Evolutionary conservation across 1,140 invertebrate species (phyloP), one percentile per base, ranked within the genome.

Genomic region (Elymnias hypermnestra): DNA sequence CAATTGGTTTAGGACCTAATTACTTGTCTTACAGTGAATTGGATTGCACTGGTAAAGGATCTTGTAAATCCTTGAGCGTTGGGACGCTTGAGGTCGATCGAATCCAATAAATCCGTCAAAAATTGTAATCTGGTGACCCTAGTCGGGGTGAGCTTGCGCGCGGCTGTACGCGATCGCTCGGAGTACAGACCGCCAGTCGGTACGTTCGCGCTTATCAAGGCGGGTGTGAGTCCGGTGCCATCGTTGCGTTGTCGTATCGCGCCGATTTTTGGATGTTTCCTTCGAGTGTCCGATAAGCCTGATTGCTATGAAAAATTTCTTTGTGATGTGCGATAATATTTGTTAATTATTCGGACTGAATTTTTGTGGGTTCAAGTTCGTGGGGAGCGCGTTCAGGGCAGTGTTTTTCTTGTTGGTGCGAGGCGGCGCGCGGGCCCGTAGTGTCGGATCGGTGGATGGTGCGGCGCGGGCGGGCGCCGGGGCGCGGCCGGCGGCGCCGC

Each of bases 401-500:
- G 72, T 81, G 72, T 81, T 75, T 77, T 78, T 65, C 63, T 70
- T 62, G 63, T 60, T 55, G 57, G 51, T 51, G 46, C 43, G 49
- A 56, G 57, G 57, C 61, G 66, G 63, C 57, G 68, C 49, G 49
- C 56, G 56, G 40, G 72, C 64, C 58, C 56, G 63, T 70, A 63
- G 73, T 69, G 69, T 63, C 66, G 62, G 60, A 62, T 73, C 59
- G 75, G 72, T 81, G 76, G 76, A 83, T 83, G 79, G 75, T 77
- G 70, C 65, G 68, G 57, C 65, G 72, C 63, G 67, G 62, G 73
- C 63, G 73, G 74, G 71, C 74, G 76, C 76, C 74, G 79, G 79
- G 79, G 79, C 60, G 78, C 73, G 78, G 78, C 78, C 78, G 78
- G 73, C 74, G 72, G 72, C 75, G 79, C 76, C 79, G 74, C 76